Conservation (phyloP, 2,797 vertebrate species). For the Poeciliopsis gracilis region DNA sequence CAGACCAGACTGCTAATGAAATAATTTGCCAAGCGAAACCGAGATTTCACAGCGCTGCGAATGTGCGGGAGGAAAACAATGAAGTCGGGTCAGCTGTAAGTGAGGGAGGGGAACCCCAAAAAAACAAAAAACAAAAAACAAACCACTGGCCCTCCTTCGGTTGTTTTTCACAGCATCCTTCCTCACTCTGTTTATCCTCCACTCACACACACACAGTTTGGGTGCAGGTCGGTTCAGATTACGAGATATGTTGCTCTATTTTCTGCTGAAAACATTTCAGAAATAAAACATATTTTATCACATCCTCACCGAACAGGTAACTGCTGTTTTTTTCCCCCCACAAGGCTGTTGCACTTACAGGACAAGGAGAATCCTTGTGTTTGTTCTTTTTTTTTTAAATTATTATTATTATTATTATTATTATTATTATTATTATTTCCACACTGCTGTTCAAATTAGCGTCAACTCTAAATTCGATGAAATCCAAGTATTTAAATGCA, state of each 20-base stretch:
- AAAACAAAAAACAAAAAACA: conserved; percentile 27
- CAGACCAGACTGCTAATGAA: conserved; percentile 50
- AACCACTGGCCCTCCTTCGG: conserved; percentile 54
- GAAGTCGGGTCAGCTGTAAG: conserved; percentile 63
- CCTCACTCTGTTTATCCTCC: conserved; percentile 10
- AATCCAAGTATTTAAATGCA: not conserved
- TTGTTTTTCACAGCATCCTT: conserved; percentile 50
- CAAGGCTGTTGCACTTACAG: not conserved
- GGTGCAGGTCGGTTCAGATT: not conserved
- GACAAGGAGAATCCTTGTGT: not conserved
- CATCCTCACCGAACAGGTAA: not conserved
- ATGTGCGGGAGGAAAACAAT: conserved; percentile 44
- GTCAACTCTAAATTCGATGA: not conserved
- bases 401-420: too few species aligned
- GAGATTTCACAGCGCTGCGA: conserved; percentile 52
- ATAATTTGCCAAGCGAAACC: conserved; percentile 30
- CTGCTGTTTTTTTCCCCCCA: not conserved
- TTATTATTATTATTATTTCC: not conserved
- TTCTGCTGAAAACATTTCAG: not conserved
- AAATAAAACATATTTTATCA: not conserved
- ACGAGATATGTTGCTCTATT: not conserved
- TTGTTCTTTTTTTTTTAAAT: too few species aligned
- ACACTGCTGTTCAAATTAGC: not conserved
- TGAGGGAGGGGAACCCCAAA: conserved; percentile 22
- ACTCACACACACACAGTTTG: conserved; percentile 1